These are phyloP conservation scores for Megamerina dolium DNA, from an alignment of 2,888 invertebrate species.

Conservation along the genomic window DNA sequence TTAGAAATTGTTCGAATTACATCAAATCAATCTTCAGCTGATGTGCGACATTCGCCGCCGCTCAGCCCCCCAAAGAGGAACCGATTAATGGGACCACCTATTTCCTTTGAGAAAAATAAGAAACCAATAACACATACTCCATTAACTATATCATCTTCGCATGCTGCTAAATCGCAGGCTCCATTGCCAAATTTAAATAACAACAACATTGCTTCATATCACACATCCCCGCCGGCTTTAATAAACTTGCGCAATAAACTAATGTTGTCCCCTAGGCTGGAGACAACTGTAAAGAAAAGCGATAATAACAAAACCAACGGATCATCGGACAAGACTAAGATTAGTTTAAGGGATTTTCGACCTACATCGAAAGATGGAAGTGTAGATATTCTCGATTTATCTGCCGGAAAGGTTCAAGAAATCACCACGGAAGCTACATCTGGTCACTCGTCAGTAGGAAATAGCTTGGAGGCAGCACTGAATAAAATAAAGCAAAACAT, in stretches of 20 bases:
- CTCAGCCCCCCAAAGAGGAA: slow-evolving; percentile 19
- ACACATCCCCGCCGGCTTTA: slow-evolving; percentile 37
- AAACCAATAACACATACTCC: slow-evolving; percentile 31
- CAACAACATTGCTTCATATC: slow-evolving; percentile 26
- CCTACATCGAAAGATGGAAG: slow-evolving; percentile 46
- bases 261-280: slow-evolving; percentile 11
- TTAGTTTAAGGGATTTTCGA: slow-evolving; percentile 42
- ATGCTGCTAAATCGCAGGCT: neutral
- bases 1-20: slow-evolving; percentile 42
- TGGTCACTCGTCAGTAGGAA: slow-evolving; percentile 19
- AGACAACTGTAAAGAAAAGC: slow-evolving; percentile 23
- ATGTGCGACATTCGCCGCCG: slow-evolving; percentile 20
- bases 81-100: slow-evolving; percentile 53
- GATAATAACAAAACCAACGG: slow-evolving; percentile 5
- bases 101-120: slow-evolving; percentile 52
- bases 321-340: slow-evolving; percentile 29
- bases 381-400: slow-evolving; percentile 54
- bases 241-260: slow-evolving; percentile 36
- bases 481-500: slow-evolving; percentile 47
- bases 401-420: slow-evolving; percentile 27
- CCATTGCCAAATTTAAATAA: slow-evolving; percentile 2
- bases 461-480: slow-evolving; percentile 42
- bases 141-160: neutral
- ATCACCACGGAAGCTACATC: neutral
- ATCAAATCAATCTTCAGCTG: slow-evolving; percentile 20